Base-by-base conservation (phyloP, 1,140 invertebrate species). In the Battus philenor region DNA sequence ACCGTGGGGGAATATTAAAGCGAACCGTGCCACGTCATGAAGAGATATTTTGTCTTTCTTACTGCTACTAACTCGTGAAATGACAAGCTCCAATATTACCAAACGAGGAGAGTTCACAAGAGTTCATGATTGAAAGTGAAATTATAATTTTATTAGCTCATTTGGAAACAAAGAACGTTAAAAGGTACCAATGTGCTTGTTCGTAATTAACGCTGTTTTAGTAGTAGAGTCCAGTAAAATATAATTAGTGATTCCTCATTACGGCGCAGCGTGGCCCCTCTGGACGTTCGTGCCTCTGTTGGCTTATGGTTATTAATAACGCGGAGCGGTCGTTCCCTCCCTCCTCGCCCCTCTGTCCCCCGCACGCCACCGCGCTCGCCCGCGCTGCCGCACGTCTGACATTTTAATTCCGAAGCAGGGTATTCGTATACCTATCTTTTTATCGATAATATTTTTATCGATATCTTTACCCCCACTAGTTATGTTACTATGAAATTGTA, bases 271-370 rank as follows among this genome's bases (percentile, higher is more conserved):
- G 41, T 73, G 76, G 71, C 75, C 77, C 72, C 79, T 84, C 77
- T 84, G 77, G 75, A 78, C 76, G 76, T 78, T 80, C 76, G 75
- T 84, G 76, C 75, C 76, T 84, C 80, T 80, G 77, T 71, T 54
- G 72, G 77, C 80, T 84, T 84, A 84, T 84, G 80, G 77, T 82
- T 82, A 84, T 84, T 84, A 84, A 84, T 84, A 84, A 82, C 80
- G 68, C 64, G 54, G 58, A 50, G 61, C 66, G 60, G 54, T 63
- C 59, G 41, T 63, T 58, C 50, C 51, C 24, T 31, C 52, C 52
- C 51, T 50, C 47, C 50, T 43, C 52, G 26, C 54, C 50, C 41
- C 46, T 54, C 30, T 45, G 20, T 5, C 44, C 47, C 34, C 59
- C 45, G 44, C 54, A 34, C 32, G 52, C 58, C 60, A 56, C 68